Evolutionary conservation across 1,140 invertebrate genomes (phyloP).

Genomic region (Apocrypta bakeri): DNA sequence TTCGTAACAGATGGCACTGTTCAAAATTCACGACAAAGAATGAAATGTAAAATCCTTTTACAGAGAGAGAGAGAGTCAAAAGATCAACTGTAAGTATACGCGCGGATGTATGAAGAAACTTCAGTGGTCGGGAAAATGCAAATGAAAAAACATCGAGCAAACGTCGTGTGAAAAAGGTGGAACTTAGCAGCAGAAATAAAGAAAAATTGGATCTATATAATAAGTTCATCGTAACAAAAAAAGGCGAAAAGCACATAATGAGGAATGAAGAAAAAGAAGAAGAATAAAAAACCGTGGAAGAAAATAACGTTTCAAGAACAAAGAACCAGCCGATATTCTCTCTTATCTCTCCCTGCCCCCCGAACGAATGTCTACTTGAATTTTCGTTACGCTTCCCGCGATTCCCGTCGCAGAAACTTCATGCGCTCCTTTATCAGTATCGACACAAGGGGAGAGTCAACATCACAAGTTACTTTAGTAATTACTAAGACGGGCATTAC

Average conservation of each 20-base stretch:
- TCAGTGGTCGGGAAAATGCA: conserved; percentile 9
- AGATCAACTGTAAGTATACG: neutral
- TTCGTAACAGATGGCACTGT: neutral
- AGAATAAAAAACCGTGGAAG: neutral
- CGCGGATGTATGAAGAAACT: neutral
- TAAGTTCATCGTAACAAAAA: neutral
- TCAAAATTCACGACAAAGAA: neutral
- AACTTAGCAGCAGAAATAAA: conserved; percentile 12
- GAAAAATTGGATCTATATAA: conserved; percentile 9
- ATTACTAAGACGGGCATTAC: no score
- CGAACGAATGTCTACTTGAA: conserved; percentile 27
- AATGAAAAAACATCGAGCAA: conserved; percentile 14
- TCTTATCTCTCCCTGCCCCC: neutral
- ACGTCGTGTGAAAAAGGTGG: neutral
- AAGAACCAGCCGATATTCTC: conserved; percentile 25
- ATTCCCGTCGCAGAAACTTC: neutral
- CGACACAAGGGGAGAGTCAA: conserved; percentile 27
- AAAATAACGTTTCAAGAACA: neutral
- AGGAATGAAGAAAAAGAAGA: neutral
- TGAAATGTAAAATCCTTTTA: neutral
- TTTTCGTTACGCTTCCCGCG: conserved; percentile 43
- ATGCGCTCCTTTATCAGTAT: conserved; percentile 28
- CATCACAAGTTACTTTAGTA: conserved; percentile 33
- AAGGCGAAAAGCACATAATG: conserved; percentile 5
- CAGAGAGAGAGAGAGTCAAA: neutral